Conservation (phyloP, 1,140 invertebrate genomes). For the Drosophila oshimai region DNA sequence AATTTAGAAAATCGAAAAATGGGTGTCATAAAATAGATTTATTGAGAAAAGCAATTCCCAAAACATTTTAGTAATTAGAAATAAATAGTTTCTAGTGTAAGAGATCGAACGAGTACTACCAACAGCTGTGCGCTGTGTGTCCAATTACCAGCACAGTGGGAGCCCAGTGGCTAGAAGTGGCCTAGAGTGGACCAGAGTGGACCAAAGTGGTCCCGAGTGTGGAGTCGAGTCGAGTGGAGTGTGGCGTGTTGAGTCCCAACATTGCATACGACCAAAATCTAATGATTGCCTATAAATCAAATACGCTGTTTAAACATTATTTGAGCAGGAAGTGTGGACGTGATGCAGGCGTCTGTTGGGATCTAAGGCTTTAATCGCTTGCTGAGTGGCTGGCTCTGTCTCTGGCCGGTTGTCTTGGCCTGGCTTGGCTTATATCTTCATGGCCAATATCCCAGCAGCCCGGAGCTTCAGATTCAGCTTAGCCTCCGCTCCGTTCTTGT, state of each 20-base stretch:
- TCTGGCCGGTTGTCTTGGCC: constrained; percentile 7
- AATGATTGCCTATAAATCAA: constrained; percentile 80
- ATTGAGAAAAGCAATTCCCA: too few species aligned
- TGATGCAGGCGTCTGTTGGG: constrained; percentile 60
- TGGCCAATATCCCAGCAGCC: neutral
- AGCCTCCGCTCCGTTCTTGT: constrained; percentile 25
- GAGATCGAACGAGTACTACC: constrained; percentile 6
- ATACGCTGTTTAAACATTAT: constrained; percentile 76
- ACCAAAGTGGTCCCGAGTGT: constrained; percentile 10
- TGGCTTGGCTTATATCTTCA: neutral
- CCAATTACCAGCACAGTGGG: constrained; percentile 78
- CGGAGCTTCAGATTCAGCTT: neutral
- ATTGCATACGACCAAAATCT: constrained; percentile 66
- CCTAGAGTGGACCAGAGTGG: constrained; percentile 4
- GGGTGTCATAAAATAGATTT: neutral
- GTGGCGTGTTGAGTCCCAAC: constrained; percentile 33
- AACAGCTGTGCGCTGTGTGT: constrained; percentile 67
- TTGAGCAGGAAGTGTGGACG: constrained; percentile 80
- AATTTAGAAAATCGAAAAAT: neutral
- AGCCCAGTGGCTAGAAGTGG: constrained; percentile 33
- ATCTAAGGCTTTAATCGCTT: constrained; percentile 65
- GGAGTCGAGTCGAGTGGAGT: constrained; percentile 10
- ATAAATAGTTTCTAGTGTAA: neutral
- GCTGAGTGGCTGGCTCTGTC: constrained; percentile 36
- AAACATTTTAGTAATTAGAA: neutral